Percentiles rank a stretch among this genome's conserved stretches.
Conservation (phyloP, 2,113 vertebrate genomes). For the Periophthalmus modestus region DNA sequence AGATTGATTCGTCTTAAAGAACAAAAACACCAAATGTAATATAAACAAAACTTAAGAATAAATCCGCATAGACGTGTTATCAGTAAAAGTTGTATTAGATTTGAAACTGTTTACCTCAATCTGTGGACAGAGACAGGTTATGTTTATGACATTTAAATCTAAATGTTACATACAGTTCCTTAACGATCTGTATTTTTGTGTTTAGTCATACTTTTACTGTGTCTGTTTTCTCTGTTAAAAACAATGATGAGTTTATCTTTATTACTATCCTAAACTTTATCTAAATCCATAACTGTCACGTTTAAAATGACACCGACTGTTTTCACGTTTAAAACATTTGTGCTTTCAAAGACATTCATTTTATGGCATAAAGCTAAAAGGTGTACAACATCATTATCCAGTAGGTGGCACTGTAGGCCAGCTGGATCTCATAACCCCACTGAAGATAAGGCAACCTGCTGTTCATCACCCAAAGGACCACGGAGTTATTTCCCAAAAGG, state of each 20-base stretch:
- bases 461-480: constrained; percentile 45
- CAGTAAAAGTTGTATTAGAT: too few relatives aligned
- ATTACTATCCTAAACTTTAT: not conserved
- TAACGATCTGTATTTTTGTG: too few relatives aligned
- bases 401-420: constrained; percentile 47
- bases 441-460: constrained; percentile 58
- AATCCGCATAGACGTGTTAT: too few relatives aligned
- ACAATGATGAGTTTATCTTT: not conserved
- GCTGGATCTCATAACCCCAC: constrained; percentile 38
- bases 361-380: constrained; percentile 49
- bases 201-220: too few relatives aligned
- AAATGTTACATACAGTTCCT: too few relatives aligned
- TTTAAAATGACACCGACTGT: constrained; percentile 27
- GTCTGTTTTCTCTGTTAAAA: not conserved
- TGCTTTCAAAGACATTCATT: constrained; percentile 70
- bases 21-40: too few relatives aligned
- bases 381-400: constrained; percentile 43
- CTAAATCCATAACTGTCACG: constrained; percentile 25
- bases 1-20: too few relatives aligned
- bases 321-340: constrained; percentile 66
- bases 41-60: too few relatives aligned
- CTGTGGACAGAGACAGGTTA: too few relatives aligned
- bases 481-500: not conserved
- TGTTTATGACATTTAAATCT: too few relatives aligned
- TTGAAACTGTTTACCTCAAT: too few relatives aligned